These are phyloP conservation scores for Stylophora pistillata DNA, from an alignment of 64 coral and sea anemone genomes.

Conservation along the genomic window DNA sequence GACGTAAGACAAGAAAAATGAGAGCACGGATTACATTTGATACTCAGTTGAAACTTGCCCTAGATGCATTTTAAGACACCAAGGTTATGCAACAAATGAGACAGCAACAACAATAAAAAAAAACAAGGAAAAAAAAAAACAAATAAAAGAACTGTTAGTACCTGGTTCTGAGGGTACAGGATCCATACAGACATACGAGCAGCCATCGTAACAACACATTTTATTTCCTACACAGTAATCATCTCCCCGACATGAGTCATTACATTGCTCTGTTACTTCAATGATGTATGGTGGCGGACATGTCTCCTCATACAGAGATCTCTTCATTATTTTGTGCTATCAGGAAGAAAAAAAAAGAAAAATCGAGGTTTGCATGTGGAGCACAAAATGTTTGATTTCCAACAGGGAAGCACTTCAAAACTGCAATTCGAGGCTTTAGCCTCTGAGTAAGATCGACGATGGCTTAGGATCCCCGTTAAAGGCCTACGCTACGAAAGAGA, in stretches of 20 bases:
- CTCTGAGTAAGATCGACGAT: too few species aligned
- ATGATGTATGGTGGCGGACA: slow-evolving; percentile 48
- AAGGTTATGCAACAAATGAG: neutral
- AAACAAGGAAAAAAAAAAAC: too few species aligned
- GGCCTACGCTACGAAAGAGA: too few species aligned
- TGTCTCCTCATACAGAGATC: slow-evolving; percentile 41
- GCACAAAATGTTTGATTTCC: too few species aligned
- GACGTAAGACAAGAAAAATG: too few species aligned
- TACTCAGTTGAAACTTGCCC: too few species aligned
- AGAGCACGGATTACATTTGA: too few species aligned
- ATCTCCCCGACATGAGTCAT: slow-evolving; percentile 39
- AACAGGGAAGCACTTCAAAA: too few species aligned
- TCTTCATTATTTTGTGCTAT: slow-evolving; percentile 34
- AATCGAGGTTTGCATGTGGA: neutral
- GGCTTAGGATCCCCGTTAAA: too few species aligned
- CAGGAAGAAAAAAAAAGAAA: neutral
- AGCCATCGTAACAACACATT: slow-evolving; percentile 50
- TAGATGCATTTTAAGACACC: too few species aligned
- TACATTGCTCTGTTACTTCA: slow-evolving; percentile 28
- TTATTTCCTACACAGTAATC: slow-evolving; percentile 54
- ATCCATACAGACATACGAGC: slow-evolving; percentile 52
- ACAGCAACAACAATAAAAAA: neutral
- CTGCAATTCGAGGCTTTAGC: too few species aligned
- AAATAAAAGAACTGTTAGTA: neutral
- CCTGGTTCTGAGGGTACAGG: slow-evolving; percentile 49